Conservation (phyloP, 2,797 vertebrate genomes). For the Melanotaenia trifasciata region DNA sequence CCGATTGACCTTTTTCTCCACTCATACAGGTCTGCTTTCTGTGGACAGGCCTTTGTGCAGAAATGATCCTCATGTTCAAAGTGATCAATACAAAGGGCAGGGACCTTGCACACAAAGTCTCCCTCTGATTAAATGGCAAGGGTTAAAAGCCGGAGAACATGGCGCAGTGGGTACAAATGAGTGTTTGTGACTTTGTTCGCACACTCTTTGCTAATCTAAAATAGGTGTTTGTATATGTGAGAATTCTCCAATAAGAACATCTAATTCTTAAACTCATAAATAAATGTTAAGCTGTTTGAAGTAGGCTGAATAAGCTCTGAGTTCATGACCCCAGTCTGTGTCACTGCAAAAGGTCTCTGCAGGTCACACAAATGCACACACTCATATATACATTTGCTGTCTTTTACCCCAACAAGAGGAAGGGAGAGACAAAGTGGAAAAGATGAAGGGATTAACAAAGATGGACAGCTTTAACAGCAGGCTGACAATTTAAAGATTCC, state of each 20-base stretch:
- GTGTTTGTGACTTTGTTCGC: conserved; percentile 42
- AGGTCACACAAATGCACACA: conserved; percentile 60
- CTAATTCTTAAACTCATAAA: conserved; percentile 67
- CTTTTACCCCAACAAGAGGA: conserved; percentile 57
- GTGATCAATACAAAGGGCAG: conserved; percentile 81
- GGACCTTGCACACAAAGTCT: conserved; percentile 73
- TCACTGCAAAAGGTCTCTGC: conserved; percentile 63
- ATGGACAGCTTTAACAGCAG: conserved; percentile 62
- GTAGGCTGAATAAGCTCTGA: conserved; percentile 47
- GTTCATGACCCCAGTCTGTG: conserved; percentile 75
- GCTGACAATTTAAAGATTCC: conserved; percentile 70
- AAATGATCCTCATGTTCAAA: conserved; percentile 72
- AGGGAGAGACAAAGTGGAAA: conserved; percentile 40
- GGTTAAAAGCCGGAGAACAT: conserved; percentile 68
- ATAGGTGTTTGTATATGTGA: conserved; percentile 22
- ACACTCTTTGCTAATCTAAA: conserved; percentile 35
- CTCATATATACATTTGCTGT: conserved; percentile 28
- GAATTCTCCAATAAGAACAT: conserved; percentile 24
- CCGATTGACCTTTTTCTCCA: conserved; percentile 71
- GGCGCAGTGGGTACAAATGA: conserved; percentile 40
- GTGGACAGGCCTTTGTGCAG: conserved; percentile 60
- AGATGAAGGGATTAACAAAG: conserved; percentile 67
- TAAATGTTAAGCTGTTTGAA: conserved; percentile 63
- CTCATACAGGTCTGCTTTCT: conserved; percentile 71
- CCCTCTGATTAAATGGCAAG: conserved; percentile 68